A percentile compares a stretch with the other conserved stretches of the same genome.
These are phyloP conservation scores for Toxotes jaculatrix DNA, from an alignment of 2,113 vertebrate genomes.

Conservation along the genomic window DNA sequence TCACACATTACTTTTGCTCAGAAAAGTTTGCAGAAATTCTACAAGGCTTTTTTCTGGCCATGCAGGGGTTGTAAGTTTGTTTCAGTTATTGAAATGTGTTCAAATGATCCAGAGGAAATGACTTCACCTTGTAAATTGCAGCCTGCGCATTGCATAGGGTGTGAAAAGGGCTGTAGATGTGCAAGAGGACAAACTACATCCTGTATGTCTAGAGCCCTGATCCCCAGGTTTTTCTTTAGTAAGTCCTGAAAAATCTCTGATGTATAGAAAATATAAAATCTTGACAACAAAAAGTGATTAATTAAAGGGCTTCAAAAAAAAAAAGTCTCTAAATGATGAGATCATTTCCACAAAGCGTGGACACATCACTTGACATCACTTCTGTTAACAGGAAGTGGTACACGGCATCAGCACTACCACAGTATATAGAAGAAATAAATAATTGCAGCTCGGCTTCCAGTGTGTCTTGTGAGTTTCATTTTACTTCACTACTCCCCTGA, in stretches of 20 bases:
- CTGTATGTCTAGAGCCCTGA: background rate
- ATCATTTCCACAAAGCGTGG: background rate
- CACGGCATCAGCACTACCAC: background rate
- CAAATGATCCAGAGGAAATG: background rate
- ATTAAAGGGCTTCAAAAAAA: too few species aligned
- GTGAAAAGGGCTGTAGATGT: background rate
- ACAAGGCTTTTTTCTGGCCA: background rate
- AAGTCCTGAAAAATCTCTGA: too few species aligned
- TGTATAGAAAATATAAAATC: too few species aligned
- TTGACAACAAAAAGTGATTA: background rate
- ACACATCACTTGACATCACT: background rate
- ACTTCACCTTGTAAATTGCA: background rate
- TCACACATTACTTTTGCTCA: background rate
- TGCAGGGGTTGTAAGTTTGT: background rate
- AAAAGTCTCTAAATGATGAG: background rate
- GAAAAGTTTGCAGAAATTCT: background rate
- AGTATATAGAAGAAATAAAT: background rate
- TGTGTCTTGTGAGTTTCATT: background rate
- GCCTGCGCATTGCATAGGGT: background rate
- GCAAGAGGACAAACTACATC: background rate
- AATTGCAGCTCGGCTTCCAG: background rate
- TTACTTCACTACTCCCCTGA: background rate
- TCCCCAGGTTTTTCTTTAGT: background rate
- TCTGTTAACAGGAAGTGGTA: background rate
- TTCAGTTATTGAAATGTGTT: background rate